A percentile compares a stretch with the other conserved stretches of the same genome.
Conservation (phyloP, 92 coral and sea anemone genomes). For the Muricea muricata region DNA sequence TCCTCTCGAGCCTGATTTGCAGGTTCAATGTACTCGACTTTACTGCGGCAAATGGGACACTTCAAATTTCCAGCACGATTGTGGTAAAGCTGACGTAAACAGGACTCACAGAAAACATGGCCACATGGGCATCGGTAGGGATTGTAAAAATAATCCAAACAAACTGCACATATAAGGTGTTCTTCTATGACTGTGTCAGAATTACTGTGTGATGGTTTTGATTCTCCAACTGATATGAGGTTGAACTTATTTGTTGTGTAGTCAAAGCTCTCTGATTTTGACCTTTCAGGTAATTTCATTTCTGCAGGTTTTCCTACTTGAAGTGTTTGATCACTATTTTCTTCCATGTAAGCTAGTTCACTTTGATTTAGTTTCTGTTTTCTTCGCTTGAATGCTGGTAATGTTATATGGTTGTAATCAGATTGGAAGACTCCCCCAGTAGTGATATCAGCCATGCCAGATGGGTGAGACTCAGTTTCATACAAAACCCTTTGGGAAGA, state of each 20-base stretch:
- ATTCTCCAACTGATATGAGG: not conserved
- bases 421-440: no score
- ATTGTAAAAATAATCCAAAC: constrained; percentile 84
- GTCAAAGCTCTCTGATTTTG: no score
- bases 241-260: not conserved
- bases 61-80: constrained; percentile 58
- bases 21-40: constrained; percentile 65
- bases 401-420: no score
- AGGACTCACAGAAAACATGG: constrained; percentile 95
- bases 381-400: no score
- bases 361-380: no score
- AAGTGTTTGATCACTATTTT: not conserved
- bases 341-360: no score
- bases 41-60: constrained; percentile 87
- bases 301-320: not conserved
- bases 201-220: not conserved
- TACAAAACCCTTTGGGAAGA: not conserved
- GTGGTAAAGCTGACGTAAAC: constrained; percentile 82
- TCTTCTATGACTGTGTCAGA: constrained; percentile 51
- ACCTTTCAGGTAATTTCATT: no score
- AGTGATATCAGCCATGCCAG: not conserved
- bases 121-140: constrained; percentile 82
- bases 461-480: not conserved
- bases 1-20: constrained; percentile 77
- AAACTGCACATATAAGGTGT: constrained; percentile 77